Evolutionary conservation across 2,113 vertebrate genomes (phyloP).

Genomic region (Alectura lathami): DNA sequence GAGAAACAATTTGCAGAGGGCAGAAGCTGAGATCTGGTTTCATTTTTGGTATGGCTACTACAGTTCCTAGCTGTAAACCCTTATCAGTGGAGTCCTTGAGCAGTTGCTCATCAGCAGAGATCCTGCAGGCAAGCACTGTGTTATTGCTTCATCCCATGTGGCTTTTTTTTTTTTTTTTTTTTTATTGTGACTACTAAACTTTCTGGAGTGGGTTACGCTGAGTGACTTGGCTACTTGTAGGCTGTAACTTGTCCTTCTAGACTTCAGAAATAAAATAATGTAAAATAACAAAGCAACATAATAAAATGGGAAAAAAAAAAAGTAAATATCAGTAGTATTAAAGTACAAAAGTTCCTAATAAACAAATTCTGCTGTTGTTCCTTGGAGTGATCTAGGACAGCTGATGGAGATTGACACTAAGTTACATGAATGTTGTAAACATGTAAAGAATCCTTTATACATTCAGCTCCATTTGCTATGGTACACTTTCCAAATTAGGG

Average conservation of each 20-base stretch:
- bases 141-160: constrained; percentile 48
- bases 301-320: background rate
- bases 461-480: constrained; percentile 38
- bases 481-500: constrained; percentile 37
- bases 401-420: constrained; percentile 36
- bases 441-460: constrained; percentile 46
- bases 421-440: constrained; percentile 7
- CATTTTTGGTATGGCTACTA: constrained; percentile 44
- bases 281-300: background rate
- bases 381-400: constrained; percentile 4
- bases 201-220: constrained; percentile 29
- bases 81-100: constrained; percentile 9
- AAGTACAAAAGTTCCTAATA: background rate
- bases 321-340: background rate
- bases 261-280: background rate
- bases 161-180: constrained; percentile 43
- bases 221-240: background rate
- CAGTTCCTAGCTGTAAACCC: constrained; percentile 1
- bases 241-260: background rate
- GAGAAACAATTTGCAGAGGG: constrained; percentile 30
- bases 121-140: background rate
- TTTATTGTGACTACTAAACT: constrained; percentile 32
- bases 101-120: constrained; percentile 39
- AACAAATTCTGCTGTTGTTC: background rate
- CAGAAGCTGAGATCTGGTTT: constrained; percentile 34